Evolutionary conservation across 2,113 vertebrate genomes (phyloP).

Genomic region (Alexandromys fortis): DNA sequence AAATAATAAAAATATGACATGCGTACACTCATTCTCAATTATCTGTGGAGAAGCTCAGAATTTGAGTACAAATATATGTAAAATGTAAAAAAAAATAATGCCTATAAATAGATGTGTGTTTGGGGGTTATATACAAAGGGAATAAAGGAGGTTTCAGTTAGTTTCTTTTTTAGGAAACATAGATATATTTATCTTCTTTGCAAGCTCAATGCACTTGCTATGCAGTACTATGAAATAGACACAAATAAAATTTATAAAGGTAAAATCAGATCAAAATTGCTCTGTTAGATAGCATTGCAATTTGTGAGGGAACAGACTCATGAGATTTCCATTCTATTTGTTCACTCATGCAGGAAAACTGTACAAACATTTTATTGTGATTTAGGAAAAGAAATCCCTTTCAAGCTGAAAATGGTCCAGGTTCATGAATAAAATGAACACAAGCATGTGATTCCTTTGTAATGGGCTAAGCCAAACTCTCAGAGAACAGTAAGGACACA

Average conservation of each 20-base stretch:
- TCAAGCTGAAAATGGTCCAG: slow-evolving; percentile 64
- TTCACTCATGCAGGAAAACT: slow-evolving; percentile 49
- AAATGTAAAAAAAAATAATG: neutral
- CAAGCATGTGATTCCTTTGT: slow-evolving; percentile 60
- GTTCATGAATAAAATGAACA: slow-evolving; percentile 71
- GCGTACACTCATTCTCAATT: neutral
- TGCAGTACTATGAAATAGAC: slow-evolving; percentile 44
- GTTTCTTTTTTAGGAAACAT: neutral
- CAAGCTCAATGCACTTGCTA: neutral
- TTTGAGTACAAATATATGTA: neutral
- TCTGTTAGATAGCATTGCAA: neutral
- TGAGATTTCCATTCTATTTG: slow-evolving; percentile 64
- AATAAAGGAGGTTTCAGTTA: neutral
- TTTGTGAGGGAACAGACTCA: slow-evolving; percentile 52
- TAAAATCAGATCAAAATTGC: slow-evolving; percentile 38
- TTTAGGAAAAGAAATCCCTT: slow-evolving; percentile 67
- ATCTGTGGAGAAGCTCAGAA: neutral
- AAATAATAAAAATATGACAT: neutral
- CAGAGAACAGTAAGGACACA: slow-evolving; percentile 55
- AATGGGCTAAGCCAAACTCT: slow-evolving; percentile 59
- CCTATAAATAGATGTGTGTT: neutral
- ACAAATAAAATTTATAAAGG: slow-evolving; percentile 65
- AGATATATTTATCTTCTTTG: neutral
- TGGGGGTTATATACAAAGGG: neutral
- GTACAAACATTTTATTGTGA: slow-evolving; percentile 69